Evolutionary conservation across 2,113 vertebrate genomes (phyloP), one percentile per base, ranked within the genome.

Genomic region (Thryonomys swinderianus): DNA sequence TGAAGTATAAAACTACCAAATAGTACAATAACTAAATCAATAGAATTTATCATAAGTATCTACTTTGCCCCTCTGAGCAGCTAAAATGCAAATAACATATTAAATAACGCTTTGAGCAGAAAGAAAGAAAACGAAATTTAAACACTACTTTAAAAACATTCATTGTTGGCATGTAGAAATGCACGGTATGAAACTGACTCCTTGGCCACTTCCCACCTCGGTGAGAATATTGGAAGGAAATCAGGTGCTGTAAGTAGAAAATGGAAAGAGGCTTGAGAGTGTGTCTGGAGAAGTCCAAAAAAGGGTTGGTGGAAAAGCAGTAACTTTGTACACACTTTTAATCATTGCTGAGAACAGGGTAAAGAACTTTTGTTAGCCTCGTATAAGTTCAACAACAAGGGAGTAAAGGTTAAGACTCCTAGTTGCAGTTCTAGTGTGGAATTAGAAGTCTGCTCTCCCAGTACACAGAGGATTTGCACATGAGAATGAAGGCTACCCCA

Each of bases 81-180:
- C 76, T 96, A 97, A 97, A 98, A 97, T 96, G 96, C 95, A 97
- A 97, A 98, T 98, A 97, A 98, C 95, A 40, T 96, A 96, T 97
- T 97, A 97, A 98, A 98, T 97, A 97, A 98, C 97, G 98, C 95
- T 98, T 98, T 59, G 87, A 94, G 92, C 30, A 2, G 93, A 97
- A 97, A 96, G 91, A 94, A n/a, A n/a, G 97, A 97, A 98, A 97
- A 97, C 55, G 69, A 97, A 96, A 82, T 92, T 96, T 97, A 95
- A 97, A 81, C 87, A 89, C 85, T 96, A 96, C 97, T 96, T 94
- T 96, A 85, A 97, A 98, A 97, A 94, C 88, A 95, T 93, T 92
- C 89, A 95, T 94, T 97, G 97, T 98, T 94, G 97, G 96, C 69
- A 30, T 91, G 67, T 97, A 96, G 79, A 59, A 97, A 87, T 93